Conservation (phyloP, 2,888 invertebrate species). For the Aproaerema taeniolella region DNA sequence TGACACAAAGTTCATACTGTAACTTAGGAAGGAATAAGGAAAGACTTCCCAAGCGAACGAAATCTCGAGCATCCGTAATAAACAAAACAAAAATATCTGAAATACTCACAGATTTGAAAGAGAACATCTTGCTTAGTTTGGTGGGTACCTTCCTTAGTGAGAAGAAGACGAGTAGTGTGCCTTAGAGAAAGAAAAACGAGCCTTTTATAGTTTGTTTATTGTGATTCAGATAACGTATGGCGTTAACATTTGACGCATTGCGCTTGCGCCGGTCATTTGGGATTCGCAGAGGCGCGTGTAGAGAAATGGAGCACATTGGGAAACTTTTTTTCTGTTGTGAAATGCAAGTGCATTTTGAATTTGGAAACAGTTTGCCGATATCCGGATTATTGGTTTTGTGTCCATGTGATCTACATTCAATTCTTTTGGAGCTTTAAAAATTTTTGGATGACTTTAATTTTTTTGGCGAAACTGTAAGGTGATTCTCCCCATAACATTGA, state of each 20-base stretch:
- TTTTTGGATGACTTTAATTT: too few species aligned
- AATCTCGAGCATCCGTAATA: too few species aligned
- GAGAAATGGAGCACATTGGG: slow-evolving; percentile 72
- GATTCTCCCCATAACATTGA: too few species aligned
- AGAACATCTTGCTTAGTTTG: slow-evolving; percentile 65
- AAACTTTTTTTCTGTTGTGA: slow-evolving; percentile 54
- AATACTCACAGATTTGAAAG: slow-evolving; percentile 68
- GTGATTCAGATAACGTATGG: slow-evolving; percentile 62
- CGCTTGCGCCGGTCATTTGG: slow-evolving; percentile 62
- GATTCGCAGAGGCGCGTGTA: slow-evolving; percentile 57
- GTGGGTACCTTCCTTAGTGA: slow-evolving; percentile 60
- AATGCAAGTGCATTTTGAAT: slow-evolving; percentile 36
- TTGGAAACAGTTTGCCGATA: slow-evolving; percentile 13
- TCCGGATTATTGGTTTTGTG: not conserved
- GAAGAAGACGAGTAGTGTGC: slow-evolving; percentile 64
- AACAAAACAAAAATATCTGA: too few species aligned
- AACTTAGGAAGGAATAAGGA: too few species aligned
- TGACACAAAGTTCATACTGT: too few species aligned
- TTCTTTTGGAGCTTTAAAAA: too few species aligned
- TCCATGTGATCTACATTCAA: not conserved
- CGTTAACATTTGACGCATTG: slow-evolving; percentile 65
- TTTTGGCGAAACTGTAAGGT: too few species aligned
- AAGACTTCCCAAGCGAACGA: too few species aligned
- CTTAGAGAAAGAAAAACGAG: slow-evolving; percentile 40
- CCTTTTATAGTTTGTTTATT: slow-evolving; percentile 69